Evolutionary conservation across 2,113 vertebrate genomes (phyloP).

Genomic region (Progne subis): DNA sequence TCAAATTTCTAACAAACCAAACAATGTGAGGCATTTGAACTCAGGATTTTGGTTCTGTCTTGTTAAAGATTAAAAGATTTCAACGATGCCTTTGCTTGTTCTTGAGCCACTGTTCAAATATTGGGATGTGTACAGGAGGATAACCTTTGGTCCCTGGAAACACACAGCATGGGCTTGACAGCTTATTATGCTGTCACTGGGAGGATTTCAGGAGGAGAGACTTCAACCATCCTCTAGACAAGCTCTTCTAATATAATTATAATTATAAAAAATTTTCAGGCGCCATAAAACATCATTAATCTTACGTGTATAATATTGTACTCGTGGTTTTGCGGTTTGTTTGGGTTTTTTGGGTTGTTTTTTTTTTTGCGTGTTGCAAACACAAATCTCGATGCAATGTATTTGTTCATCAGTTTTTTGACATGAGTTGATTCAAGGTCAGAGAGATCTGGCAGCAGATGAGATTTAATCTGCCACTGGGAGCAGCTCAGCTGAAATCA

Average conservation of each 20-base stretch:
- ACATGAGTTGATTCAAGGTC: conserved; percentile 5
- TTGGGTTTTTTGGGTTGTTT: too few species aligned
- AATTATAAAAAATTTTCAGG: neutral
- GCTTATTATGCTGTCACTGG: neutral
- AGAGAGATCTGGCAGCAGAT: neutral
- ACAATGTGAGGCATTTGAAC: neutral
- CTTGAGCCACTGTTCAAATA: neutral
- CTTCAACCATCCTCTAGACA: neutral
- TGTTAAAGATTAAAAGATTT: neutral
- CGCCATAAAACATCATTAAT: neutral
- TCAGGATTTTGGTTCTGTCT: neutral
- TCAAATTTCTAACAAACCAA: neutral
- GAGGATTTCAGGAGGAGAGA: neutral
- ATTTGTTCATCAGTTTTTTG: neutral
- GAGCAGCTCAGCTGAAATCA: neutral
- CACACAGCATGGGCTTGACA: neutral
- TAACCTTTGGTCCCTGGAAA: neutral
- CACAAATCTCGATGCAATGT: neutral
- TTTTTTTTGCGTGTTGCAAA: neutral
- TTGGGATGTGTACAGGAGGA: neutral
- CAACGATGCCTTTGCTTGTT: neutral
- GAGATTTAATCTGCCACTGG: neutral
- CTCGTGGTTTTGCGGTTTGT: too few species aligned
- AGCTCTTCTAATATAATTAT: neutral
- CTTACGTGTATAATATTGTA: neutral